These are phyloP conservation scores for Drosophila melanica DNA, from an alignment of 1,140 invertebrate species.

Conservation along the genomic window DNA sequence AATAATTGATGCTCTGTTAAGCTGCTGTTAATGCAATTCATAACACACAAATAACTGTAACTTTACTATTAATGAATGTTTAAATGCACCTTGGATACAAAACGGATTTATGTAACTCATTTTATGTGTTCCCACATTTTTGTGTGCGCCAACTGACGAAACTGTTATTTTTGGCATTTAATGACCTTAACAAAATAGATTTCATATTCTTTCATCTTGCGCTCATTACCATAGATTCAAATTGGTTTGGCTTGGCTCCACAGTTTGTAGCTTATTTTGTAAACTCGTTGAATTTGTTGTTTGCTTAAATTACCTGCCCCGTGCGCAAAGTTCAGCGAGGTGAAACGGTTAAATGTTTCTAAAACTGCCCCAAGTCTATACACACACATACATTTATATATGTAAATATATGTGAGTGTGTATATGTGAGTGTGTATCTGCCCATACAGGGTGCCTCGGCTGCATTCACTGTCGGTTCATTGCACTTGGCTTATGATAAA, in stretches of 20 bases:
- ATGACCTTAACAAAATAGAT: conserved; percentile 24
- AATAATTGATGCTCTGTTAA: too few species aligned
- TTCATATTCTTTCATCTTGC: conserved; percentile 40
- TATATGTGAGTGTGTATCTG: conserved; percentile 13
- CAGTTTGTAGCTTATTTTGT: conserved; percentile 29
- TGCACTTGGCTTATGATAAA: conserved; percentile 34
- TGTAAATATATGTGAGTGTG: not conserved
- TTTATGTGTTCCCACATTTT: not conserved
- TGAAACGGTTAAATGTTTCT: conserved; percentile 55
- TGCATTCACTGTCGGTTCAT: conserved; percentile 18
- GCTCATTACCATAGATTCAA: conserved; percentile 31
- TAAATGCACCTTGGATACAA: conserved; percentile 10
- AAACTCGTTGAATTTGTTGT: conserved; percentile 35
- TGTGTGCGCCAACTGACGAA: conserved; percentile 6
- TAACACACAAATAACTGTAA: not conserved
- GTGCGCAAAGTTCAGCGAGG: conserved; percentile 51
- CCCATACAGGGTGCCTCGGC: conserved; percentile 33
- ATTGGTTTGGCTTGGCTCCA: conserved; percentile 28
- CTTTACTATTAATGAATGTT: not conserved
- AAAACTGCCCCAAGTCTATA: conserved; percentile 35
- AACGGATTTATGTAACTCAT: not conserved
- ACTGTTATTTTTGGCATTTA: conserved; percentile 10
- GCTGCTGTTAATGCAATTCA: not conserved
- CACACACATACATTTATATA: not conserved
- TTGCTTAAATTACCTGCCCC: conserved; percentile 42